Base-by-base conservation (phyloP, 2,888 invertebrate species). In the Anaspis maculata region DNA sequence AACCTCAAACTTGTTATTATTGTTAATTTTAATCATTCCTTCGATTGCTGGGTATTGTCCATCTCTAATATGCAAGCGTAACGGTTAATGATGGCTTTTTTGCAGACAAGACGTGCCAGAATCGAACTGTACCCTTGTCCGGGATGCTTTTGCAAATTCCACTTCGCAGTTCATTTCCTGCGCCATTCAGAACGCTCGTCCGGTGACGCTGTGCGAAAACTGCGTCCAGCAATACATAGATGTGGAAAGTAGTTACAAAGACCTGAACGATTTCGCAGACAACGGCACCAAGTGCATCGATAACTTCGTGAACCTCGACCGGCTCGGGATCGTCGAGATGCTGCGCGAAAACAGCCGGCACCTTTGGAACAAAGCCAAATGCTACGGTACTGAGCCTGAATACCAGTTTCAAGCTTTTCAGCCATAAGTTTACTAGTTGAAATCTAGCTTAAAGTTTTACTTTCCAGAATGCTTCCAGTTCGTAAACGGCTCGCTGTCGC, bases 341-440 rank as follows among this genome's bases (percentile, higher is more conserved):
- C 70, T 74, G 41, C 72, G 76, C 61, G 56, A 68, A 26, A 73
- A 70, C 49, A 72, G 72, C 44, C 49, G 64, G 35, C 58, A 67
- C 46, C 59, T 79, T 41, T 80, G 79, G 79, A 58, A 66, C 14
- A 69, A 71, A 55, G 79, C 75, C 30, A 71, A 74, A 49, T 81
- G 81, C 60, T 64, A 73, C 61, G 71, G 80, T 79, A 64, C n/a
- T 6, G 15, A 15, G 5, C 3, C 16, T 10, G 4, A 1, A n/a
- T 14, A 15, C 16, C 9, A 11, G 22, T 15, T 15, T 31, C 24
- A 7, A 5, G 9, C 13, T 12, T 7, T 11, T 25, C n/a, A n/a
- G n/a, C 25, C 4, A 10, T 25, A 6, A 9, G 6, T 19, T 7
- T n/a, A 19, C n/a, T 19, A 10, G 10, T 13, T 13, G 5, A 12